Evolutionary conservation across 2,797 vertebrate species (phyloP), one percentile per base, ranked within the genome.

Genomic region (Carapus acus): DNA sequence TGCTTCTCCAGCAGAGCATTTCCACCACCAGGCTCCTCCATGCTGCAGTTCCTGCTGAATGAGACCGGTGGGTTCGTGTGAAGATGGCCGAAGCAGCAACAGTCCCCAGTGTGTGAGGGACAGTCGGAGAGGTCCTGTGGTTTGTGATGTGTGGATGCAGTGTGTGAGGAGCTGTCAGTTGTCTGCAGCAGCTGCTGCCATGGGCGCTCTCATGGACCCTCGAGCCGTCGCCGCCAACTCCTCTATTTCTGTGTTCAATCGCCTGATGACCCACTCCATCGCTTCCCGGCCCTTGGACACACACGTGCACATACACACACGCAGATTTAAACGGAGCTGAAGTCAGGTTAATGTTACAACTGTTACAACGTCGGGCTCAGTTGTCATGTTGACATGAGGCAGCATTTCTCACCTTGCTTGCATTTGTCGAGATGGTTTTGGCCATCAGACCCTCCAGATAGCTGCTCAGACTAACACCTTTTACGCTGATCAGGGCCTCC

Each of bases 401-500:
- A 27, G 9, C 24, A 27, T 3, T 13, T 33, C 31, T 75, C 58
- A 97, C 96, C 83, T 99, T 98, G 71, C 83, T 87, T 1, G 96
- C 96, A 21, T 99, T 99, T 40, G 87, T 83, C 6, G 96, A 98
- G 64, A 99, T 98, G 1, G 91, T 96, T 34, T 84, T 96, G 22
- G 91, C 96, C 94, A 99, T 98, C 49, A 98, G 85, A 33, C 94
- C 91, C 75, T 99, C 96, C 1, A 99, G 84, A 75, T 97, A 95
- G 76, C 93, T 97, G 76, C 96, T 94, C 31, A 99, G 87, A 81
- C 94, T 98, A 69, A 99, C 76, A 1, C 94, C 95, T 80, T 98
- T 98, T 29, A 99, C 96, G 19, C 90, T 89, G 79, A 98, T 99
- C 52, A 94, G 87, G 58, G 96, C 96, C 83, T 99, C 96, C 55